Conservation (phyloP, 2,888 invertebrate genomes). For the Oeneis ivallda region DNA sequence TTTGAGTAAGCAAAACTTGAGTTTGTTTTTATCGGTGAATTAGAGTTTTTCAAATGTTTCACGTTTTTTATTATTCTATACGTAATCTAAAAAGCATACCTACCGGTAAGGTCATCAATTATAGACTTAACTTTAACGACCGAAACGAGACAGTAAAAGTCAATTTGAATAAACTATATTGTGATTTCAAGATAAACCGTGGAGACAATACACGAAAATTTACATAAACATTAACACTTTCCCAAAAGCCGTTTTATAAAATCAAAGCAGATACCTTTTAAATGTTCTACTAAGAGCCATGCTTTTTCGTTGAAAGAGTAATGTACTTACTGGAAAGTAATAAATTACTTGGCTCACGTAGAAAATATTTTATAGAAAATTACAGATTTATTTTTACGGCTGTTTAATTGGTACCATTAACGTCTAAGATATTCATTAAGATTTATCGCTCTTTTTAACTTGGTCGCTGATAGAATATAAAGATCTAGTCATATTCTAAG, state of each 20-base stretch:
- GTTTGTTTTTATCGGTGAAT: too few relatives aligned
- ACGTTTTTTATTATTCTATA: too few relatives aligned
- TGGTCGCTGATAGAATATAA: background rate
- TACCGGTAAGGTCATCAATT: background rate
- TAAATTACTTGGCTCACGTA: slow-evolving; percentile 25
- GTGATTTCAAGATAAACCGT: slow-evolving; percentile 11
- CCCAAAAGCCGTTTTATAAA: slow-evolving; percentile 14
- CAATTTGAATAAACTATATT: slow-evolving; percentile 1
- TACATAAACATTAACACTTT: slow-evolving; percentile 15
- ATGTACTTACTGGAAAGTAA: slow-evolving; percentile 25
- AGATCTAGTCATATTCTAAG: background rate
- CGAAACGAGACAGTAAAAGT: slow-evolving; percentile 11
- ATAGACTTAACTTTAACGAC: slow-evolving; percentile 7
- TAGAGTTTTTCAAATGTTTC: too few relatives aligned
- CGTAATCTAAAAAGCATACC: background rate
- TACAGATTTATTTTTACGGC: slow-evolving; percentile 47
- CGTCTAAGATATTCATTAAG: slow-evolving; percentile 61
- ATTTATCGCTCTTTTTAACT: slow-evolving; percentile 55
- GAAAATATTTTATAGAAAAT: slow-evolving; percentile 28
- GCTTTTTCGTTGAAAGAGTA: slow-evolving; percentile 27
- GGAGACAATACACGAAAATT: slow-evolving; percentile 11
- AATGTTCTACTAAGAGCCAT: slow-evolving; percentile 17
- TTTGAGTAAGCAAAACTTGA: too few relatives aligned
- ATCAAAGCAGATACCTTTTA: slow-evolving; percentile 9
- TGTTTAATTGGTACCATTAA: slow-evolving; percentile 71